Percentiles rank a stretch among this genome's conserved stretches.
phyloP scores from a whole-genome alignment of 2,113 vertebrate genomes.

The Donacobius atricapilla region DNA sequence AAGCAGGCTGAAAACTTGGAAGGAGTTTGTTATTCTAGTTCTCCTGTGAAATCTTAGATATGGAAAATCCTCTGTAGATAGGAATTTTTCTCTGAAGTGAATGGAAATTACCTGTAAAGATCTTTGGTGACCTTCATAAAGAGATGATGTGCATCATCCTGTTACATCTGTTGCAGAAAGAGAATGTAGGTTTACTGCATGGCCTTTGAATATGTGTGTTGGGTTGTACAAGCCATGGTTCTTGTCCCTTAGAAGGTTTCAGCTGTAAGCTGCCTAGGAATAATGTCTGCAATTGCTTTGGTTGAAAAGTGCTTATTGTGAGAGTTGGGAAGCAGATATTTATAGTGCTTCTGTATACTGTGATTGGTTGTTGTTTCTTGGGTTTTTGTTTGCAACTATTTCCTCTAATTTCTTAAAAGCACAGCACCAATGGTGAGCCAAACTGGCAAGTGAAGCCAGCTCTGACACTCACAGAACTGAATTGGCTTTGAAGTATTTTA shows the following conservation, averaged over 20 bases:
- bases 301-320: background rate
- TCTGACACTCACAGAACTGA: background rate
- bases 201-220: background rate
- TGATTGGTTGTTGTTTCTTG: background rate
- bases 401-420: background rate
- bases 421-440: background rate
- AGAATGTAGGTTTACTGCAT: background rate
- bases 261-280: background rate
- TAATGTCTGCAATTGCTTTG: background rate
- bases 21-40: background rate
- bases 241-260: background rate
- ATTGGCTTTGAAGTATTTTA: background rate
- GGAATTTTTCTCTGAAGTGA: background rate
- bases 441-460: background rate
- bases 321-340: background rate
- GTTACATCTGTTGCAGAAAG: background rate
- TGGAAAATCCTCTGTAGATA: background rate
- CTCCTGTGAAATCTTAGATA: background rate
- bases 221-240: background rate
- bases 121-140: background rate
- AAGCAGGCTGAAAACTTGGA: background rate
- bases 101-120: background rate
- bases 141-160: background rate
- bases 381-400: background rate
- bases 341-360: background rate